Base-by-base conservation (phyloP, 2,888 invertebrate genomes). In the Lordiphosa fenestrarum region DNA sequence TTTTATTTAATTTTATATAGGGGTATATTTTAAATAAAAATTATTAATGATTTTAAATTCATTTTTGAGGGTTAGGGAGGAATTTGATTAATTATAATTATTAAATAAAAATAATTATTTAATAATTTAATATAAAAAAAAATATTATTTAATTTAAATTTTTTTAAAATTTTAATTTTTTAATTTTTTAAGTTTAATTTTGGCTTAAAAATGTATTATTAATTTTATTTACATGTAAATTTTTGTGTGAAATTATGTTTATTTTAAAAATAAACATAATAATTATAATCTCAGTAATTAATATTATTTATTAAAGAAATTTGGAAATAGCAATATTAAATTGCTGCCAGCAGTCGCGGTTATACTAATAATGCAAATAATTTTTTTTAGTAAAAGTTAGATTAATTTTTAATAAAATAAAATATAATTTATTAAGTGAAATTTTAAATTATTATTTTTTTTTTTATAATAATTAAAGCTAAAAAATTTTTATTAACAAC, bases 311-410 rank as follows among this genome's bases (percentile, higher is more conserved):
- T 91, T 91, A 91, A 91, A 90, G 90, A 90, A 91, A 91, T 91
- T 89, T 91, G 91, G 91, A 91, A 90, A 91, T 92, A 92, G 91
- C 89, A 90, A 91, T 91, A 90, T 90, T 90, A 83, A 89, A 86
- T 93, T 87, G 93, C 93, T 37, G 88, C 89, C 80, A 93, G 93
- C 93, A 92, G 91, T 91, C 91, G 93, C 92, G 93, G 93, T 93
- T 93, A 93, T 80, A 93, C 92, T 91, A 91, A 91, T 90, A 82
- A 91, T 91, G 88, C 72, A 90, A 90, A 88, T 91, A 88, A 92
- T 91, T 91, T 90, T 89, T 90, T 86, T 91, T 90, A 68, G n/a
- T n/a, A n/a, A n/a, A n/a, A n/a, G n/a, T n/a, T n/a, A n/a, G n/a
- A n/a, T n/a, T n/a, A n/a, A n/a, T 53, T 13, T 10, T 10, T 12